Conservation (phyloP, 2,113 vertebrate species). For the Ursus arctos region DNA sequence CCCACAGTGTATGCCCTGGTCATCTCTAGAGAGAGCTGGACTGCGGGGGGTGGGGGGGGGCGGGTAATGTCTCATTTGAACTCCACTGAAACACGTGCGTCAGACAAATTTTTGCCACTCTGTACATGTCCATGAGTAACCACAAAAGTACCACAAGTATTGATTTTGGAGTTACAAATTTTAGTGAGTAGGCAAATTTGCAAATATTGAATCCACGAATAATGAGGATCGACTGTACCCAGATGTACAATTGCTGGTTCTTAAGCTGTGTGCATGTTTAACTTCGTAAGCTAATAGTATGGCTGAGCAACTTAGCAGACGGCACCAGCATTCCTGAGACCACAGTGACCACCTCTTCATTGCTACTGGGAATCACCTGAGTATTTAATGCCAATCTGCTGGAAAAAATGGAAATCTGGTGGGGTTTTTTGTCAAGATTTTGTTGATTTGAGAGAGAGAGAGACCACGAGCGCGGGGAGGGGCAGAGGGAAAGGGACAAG, state of each 20-base stretch:
- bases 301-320: neutral
- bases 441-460: neutral
- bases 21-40: neutral
- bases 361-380: neutral
- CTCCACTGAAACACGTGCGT: neutral
- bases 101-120: neutral
- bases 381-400: neutral
- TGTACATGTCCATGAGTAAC: neutral
- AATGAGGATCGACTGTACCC: neutral
- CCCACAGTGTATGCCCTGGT: neutral
- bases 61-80: neutral
- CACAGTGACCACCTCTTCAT: neutral
- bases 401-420: neutral
- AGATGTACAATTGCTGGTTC: neutral
- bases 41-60: rapidly evolving
- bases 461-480: neutral
- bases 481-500: neutral
- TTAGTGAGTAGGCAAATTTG: neutral
- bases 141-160: neutral
- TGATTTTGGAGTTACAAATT: neutral
- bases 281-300: neutral
- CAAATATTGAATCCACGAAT: neutral
- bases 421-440: neutral
- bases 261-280: neutral
- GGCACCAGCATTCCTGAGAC: neutral